Conservation (phyloP, 2,888 invertebrate species). For the Papilio protenor region DNA sequence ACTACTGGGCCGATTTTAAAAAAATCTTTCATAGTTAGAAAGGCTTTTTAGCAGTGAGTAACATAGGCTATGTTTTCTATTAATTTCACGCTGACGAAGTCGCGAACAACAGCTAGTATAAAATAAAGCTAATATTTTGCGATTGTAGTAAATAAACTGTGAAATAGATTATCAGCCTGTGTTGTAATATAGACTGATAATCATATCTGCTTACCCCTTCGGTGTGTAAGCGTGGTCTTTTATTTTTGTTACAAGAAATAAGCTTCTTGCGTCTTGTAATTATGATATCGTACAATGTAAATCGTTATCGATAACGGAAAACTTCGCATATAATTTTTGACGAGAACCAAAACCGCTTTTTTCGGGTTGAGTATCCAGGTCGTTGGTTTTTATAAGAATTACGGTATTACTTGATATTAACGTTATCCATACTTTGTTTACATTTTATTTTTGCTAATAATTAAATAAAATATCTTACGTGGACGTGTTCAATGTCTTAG, state of each 20-base stretch:
- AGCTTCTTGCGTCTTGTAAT: not conserved
- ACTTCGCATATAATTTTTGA: constrained; percentile 21
- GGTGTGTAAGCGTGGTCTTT: not conserved
- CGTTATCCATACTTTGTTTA: not conserved
- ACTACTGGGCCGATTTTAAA: too few relatives aligned
- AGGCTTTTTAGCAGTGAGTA: too few relatives aligned
- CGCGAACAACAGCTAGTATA: too few relatives aligned
- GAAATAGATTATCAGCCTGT: not conserved
- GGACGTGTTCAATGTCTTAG: too few relatives aligned
- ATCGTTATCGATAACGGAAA: constrained; percentile 27
- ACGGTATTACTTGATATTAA: constrained; percentile 19
- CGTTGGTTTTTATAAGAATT: constrained; percentile 31
- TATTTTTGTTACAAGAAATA: not conserved
- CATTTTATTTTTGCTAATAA: not conserved
- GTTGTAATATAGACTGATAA: not conserved
- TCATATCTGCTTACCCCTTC: not conserved
- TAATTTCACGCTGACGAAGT: too few relatives aligned
- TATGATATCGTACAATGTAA: not conserved
- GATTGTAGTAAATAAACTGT: not conserved
- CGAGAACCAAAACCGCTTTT: constrained; percentile 22
- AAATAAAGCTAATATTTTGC: not conserved
- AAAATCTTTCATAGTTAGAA: too few relatives aligned
- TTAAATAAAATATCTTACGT: not conserved
- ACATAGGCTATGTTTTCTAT: too few relatives aligned
- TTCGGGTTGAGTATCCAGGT: constrained; percentile 26